Evolutionary conservation across 2,888 invertebrate genomes (phyloP), one percentile per base, ranked within the genome.

Genomic region (Idaea biselata): DNA sequence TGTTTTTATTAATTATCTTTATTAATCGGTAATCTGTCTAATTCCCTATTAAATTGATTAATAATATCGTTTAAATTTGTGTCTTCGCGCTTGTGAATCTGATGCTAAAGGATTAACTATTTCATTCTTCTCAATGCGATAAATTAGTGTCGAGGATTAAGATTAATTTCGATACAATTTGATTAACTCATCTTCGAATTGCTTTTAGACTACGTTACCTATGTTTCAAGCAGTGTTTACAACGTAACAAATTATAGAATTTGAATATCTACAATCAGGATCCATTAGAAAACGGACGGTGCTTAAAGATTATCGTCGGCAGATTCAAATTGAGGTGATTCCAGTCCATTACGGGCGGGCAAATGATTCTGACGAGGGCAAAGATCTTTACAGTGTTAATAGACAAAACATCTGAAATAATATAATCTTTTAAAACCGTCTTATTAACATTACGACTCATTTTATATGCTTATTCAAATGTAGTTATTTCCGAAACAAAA

Each of bases 251-350:
- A 14, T 44, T 8, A 44, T 44, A 14, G 44, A 44, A 44, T 44
- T 44, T 44, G 44, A 44, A 44, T 44, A 44, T 44, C 44, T 11
- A 44, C 62, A 66, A 60, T 71, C 74, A 70, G 73, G 74, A 75
- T 77, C 83, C 85, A 86, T 86, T 85, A 84, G 70, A 70, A 75
- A 44, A 72, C 73, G 74, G 79, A 80, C 74, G 72, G 73, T 74
- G 78, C 73, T 75, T 78, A 18, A 74, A 78, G 77, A 77, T 79
- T 78, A 80, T 78, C 72, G 78, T 75, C 79, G 74, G 79, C 78
- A 79, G 80, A 83, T 84, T 84, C 83, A 86, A 87, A 85, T 84
- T 82, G 85, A 83, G 79, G 85, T 82, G 83, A 88, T 86, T 86
- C 82, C 73, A 76, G 72, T 67, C 83, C 84, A 89, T 89, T 89